Evolutionary conservation across 2,797 vertebrate species (phyloP), one percentile per base, ranked within the genome.

Genomic region (Botia kubotai): DNA sequence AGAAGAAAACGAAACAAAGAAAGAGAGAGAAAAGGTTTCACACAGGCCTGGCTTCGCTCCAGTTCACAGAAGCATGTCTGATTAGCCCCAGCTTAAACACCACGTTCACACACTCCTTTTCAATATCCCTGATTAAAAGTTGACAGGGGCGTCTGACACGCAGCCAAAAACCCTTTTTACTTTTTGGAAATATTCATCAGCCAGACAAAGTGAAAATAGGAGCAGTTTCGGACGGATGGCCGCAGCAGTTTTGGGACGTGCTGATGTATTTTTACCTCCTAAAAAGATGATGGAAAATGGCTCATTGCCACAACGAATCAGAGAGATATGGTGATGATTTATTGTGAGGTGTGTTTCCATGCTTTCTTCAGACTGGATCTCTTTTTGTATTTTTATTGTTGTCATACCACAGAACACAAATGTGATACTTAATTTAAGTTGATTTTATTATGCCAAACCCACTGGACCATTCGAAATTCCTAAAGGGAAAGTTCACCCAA

Each of bases 91-190:
- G 89, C 89, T 92, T 92, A 92, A 92, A 92, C 93, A 93, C 87
- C 80, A 86, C 72, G 17, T 89, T 87, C 87, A 86, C 90, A 87
- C 87, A 89, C 88, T 90, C 87, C 85, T 87, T 89, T 87, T 89
- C 90, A 91, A 92, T 93, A 92, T 93, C 87, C 84, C 88, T 92
- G 91, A 93, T 94, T 93, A 92, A 91, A 93, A 91, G 89, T 87
- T 86, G 76, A 91, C 87, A 88, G 89, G 89, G 83, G 82, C 83
- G 84, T 84, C 87, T 78, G 84, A 65, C 75, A 85, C 82, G 48
- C 86, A 93, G 90, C 91, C 89, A 92, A 92, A 89, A 81, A 88
- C 89, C 87, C 89, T 90, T 88, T 80, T 91, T 93, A 91, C 89
- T 43, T 88, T 90, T 90, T 88, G 92, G 90, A 91, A 88, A 89